Evolutionary conservation across 2,113 vertebrate genomes (phyloP), one percentile per base, ranked within the genome.

Genomic region (Naja naja): DNA sequence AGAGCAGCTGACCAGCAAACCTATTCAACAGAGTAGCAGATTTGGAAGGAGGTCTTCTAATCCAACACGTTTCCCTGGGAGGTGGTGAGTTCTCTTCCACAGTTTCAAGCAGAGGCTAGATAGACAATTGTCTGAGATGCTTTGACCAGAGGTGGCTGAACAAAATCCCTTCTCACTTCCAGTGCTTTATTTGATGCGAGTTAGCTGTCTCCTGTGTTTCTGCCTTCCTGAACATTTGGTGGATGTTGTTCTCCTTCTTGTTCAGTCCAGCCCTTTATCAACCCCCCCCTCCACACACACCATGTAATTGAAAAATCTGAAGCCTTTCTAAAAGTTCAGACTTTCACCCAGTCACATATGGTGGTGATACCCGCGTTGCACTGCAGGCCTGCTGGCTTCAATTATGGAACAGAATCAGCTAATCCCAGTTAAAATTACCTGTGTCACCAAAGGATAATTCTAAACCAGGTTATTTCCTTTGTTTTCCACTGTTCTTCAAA

Each of bases 351-450:
- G 85, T 92, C 95, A 93, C 96, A 96, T 97, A 96, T 96, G 97
- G 96, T 94, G 96, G 95, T 96, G 95, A 97, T 97, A 96, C 95
- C 93, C 74, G 64, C 0, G 53, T 92, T 90, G 93, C 94, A 90
- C 92, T 94, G 89, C 94, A 90, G 95, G 94, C 94, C 95, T 97
- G 95, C 96, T 96, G 96, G 95, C 95, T 97, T 96, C 96, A 97
- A 95, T 97, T 97, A 97, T 95, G 95, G 94, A 95, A 95, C 95
- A 96, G 94, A 94, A 96, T 96, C 95, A 96, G 95, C 95, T 96
- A 97, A 97, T 97, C 96, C 94, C 95, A 93, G 95, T 95, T 94
- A 96, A 96, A 97, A 97, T 97, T 95, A 97, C 95, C 96, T 95
- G 95, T 97, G 95, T 96, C 97, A 97, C 95, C 91, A 94, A 96